Base-by-base conservation (phyloP, 2,888 invertebrate genomes). In the Polyommatus icarus region DNA sequence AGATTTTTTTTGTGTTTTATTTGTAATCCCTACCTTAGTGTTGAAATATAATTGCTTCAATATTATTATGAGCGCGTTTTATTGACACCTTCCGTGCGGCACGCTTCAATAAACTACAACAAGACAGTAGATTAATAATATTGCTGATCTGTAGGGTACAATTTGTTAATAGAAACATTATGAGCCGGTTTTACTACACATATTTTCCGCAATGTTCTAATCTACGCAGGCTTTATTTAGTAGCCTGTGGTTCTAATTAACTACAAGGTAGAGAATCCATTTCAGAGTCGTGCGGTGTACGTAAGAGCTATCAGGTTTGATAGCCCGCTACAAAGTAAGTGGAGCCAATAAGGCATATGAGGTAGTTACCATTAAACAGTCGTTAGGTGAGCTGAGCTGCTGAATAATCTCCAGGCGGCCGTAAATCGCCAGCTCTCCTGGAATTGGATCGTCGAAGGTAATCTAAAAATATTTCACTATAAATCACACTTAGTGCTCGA, bases 1-100 rank as follows among this genome's bases (percentile, higher is more conserved):
- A 91, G 90, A 84, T 79, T 61, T 79, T 79, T 79, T 57, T 36
- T 78, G 83, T 85, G 87, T 91, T 91, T 91, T 83, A 90, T 88
- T 89, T 87, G 76, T 24, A 61, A 59, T 76, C 46, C 29, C 5
- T 77, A 36, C 72, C 76, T 12, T 46, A 20, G 18, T 75, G 76
- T 59, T 75, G 75, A 75, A 75, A 75, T 50, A 75, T 50, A 50
- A 75, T 50, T 73, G 73, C 73, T 73, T 73, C 67, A 67, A 73
- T 73, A 73, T 73, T 46, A 73, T 20, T 20, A 46, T 73, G 20
- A 12, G 40, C 20, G 5, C 40, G 12, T 73, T 73, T 73, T 46
- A 46, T 20, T 73, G 4, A 46, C 36, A n/a, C 20, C 15, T 15
- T 24, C 5, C 20, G 5, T 10, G 3, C 72, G 12, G 4, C 10